Base-by-base conservation (phyloP, 2,113 vertebrate species). In the Podiceps cristatus region DNA sequence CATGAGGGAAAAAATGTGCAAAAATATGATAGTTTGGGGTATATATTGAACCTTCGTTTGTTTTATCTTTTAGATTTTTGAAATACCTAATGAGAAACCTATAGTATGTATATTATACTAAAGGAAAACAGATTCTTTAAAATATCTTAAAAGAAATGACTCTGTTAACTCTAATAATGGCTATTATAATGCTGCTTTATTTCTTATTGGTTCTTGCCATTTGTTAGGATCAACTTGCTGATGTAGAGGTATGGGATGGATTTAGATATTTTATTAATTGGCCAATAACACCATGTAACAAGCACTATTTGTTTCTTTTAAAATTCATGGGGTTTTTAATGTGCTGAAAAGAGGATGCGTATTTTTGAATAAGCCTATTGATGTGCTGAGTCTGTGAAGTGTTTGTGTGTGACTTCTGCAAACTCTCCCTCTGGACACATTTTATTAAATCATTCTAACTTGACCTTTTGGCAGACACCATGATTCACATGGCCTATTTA, bases 401-500 rank as follows among this genome's bases (percentile, higher is more conserved):
- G 29, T 72, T 92, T 73, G 10, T 28, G 3, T 68, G 35, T 76
- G 52, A 77, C 50, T 87, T 55, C 44, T 84, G 67, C 47, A 93
- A 69, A 66, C 20, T 63, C 35, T 95, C 66, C 50, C 52, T 35
- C 40, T 52, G 59, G 90, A 86, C 24, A 81, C 17, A 1, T 69
- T 92, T 47, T 74, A 95, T 92, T 89, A 86, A 95, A 93, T 85
- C 52, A 33, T 67, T 31, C 35, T 53, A 92, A 63, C 56, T 8
- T 92, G 91, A 93, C 72, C 76, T 96, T 95, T 93, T 67, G 52
- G 58, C 67, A 59, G 68, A 66, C 9, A 16, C n/a, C 11, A 3
- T 89, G 68, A 87, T 93, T 95, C 77, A 88, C 45, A 49, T 50
- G 86, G 29, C 84, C 84, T 85, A 78, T 66, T 97, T 95, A 95